Conservation (phyloP, 2,888 invertebrate genomes). For the Habrosyne pyritoides region DNA sequence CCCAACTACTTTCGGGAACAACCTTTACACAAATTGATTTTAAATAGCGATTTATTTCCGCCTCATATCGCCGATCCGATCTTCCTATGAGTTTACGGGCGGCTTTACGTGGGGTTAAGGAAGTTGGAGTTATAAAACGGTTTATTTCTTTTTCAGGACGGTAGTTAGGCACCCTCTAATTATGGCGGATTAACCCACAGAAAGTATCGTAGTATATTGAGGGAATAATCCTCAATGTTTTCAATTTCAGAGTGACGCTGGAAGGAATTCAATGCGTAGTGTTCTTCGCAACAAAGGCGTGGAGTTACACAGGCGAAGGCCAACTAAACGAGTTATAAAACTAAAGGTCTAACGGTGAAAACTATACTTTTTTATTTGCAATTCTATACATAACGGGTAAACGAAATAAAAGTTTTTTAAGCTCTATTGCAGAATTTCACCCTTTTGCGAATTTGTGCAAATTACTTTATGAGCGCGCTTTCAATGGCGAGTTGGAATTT, state of each 20-base stretch:
- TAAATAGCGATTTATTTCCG: conserved; percentile 84
- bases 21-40: conserved; percentile 84
- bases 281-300: conserved; percentile 38
- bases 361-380: conserved; percentile 47
- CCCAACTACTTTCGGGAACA: conserved; percentile 31
- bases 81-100: conserved; percentile 79
- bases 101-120: conserved; percentile 79
- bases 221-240: conserved; percentile 26
- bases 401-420: conserved; percentile 60
- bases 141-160: conserved; percentile 78
- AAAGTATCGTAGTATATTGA: conserved; percentile 53
- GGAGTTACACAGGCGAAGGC: conserved; percentile 35
- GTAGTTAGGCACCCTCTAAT: conserved; percentile 66
- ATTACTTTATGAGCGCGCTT: conserved; percentile 77
- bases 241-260: conserved; percentile 34
- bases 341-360: conserved; percentile 52
- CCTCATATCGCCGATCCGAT: conserved; percentile 81
- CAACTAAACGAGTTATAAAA: conserved; percentile 58
- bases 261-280: conserved; percentile 19
- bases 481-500: conserved; percentile 61
- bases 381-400: conserved; percentile 67
- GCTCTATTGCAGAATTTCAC: conserved; percentile 63
- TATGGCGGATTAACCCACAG: conserved; percentile 61
- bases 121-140: conserved; percentile 80
- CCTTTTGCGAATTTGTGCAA: conserved; percentile 82